Base-by-base conservation (phyloP, 2,888 invertebrate genomes). In the Mechanitis messenoides region DNA sequence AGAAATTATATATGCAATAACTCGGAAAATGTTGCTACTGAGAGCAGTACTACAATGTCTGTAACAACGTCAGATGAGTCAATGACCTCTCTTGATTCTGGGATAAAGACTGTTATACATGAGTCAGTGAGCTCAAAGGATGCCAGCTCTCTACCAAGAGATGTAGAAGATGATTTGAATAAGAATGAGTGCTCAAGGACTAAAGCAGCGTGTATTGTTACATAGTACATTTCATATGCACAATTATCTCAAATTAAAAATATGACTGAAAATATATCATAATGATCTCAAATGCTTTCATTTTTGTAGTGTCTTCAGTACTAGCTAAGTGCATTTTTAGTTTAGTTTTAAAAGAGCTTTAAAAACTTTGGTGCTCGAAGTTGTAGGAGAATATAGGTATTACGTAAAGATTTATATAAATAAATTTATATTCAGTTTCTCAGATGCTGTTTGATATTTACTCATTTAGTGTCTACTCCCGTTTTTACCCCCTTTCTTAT, bases 21-120 rank as follows among this genome's bases (percentile, higher is more conserved):
- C 0, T 9, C 53, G 0, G 56, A 50, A n/a, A 55, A 53, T 28
- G 61, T 67, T 2, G 63, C 60, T n/a, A 56, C 60, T 0, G 63
- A 54, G 20, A 60, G 61, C 45, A 53, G 59, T 11, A 9, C 45
- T 7, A 31, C 50, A 2, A 33, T 50, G 12, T 55, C 35, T 33
- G 20, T 11, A 9, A 38, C 59, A 11, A 63, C 56, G 9, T 68
- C 70, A 6, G 69, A 68, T 54, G 69, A 66, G 33, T 62, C 64
- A 3, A 55, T 67, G 62, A 68, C 71, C 38, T 73, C 72, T 1
- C 60, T 70, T 28, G 72, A 72, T 38, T 74, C 76, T 11, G 74
- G 68, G n/a, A 68, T 68, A 2, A 66, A 61, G 56, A 78, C 80
- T 7, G 78, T 77, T 33, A 70, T 77, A 38, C 73, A 70, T 69